Evolutionary conservation across 2,888 invertebrate genomes (phyloP), one percentile per base, ranked within the genome.

Genomic region (Drosophila buzzatii): DNA sequence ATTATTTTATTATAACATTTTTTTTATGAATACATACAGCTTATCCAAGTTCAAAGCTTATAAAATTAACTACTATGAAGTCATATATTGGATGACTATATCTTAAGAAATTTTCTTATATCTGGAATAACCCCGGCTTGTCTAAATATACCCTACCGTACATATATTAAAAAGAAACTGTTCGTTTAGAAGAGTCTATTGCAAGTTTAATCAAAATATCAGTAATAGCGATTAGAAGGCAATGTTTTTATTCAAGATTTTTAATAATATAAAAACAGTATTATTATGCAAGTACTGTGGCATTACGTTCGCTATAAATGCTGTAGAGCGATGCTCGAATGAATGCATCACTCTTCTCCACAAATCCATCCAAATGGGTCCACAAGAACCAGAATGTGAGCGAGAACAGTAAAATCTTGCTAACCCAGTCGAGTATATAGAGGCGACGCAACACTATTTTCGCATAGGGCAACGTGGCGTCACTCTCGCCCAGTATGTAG

Each of bases 401-500:
- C 8, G 73, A 71, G 56, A 89, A 92, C 39, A 93, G 88, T 4
- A 85, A 18, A 31, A 90, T 69, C 37, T 90, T 91, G n/a, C 88
- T 83, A 14, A 90, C 72, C 76, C 92, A 93, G 89, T 95, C 95
- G 67, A 95, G 77, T 75, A 94, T 93, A 85, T 94, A 95, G 20
- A 95, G 91, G 65, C 91, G 87, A 0, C 85, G 87, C 7, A 92
- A 70, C 1, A 92, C 67, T 37, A 77, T 86, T 82, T 94, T 94
- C 0, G 97, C 97, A 49, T 95, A 94, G 0, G 97, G 97, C 27
- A 98, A 90, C 0, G 96, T 96, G 12, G 95, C 94, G 0, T 96
- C 95, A 82, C 96, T 96, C 83, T 99, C 98, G 76, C 97, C 97
- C 65, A 98, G 94, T 88, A 97, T 96, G 91, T 95, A 98, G 79